Percentiles rank a stretch among this genome's conserved stretches.
Conservation (phyloP, 2,888 invertebrate genomes). For the Aplocera efformata region DNA sequence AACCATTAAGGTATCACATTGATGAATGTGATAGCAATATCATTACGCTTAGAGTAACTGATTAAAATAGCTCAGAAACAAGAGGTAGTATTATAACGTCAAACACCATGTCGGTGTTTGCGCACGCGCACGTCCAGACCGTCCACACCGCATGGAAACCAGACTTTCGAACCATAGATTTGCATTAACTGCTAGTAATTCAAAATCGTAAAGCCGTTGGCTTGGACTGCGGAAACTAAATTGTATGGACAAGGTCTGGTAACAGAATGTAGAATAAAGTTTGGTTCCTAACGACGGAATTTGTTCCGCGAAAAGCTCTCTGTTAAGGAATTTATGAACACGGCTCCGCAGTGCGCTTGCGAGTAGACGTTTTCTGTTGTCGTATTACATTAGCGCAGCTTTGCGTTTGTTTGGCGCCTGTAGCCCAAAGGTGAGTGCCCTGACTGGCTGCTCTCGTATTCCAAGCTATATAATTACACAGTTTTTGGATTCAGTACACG, state of each 20-base stretch:
- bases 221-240: conserved; percentile 23
- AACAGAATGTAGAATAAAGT: neutral
- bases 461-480: neutral
- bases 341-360: conserved; percentile 33
- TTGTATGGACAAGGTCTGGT: neutral
- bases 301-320: conserved; percentile 16
- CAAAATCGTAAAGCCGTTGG: conserved; percentile 51
- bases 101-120: conserved; percentile 29
- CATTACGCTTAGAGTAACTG: conserved; percentile 47
- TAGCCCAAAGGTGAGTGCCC: conserved; percentile 58
- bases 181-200: conserved; percentile 69
- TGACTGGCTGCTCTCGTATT: conserved; percentile 2
- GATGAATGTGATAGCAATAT: conserved; percentile 48
- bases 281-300: neutral
- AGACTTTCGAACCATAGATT: conserved; percentile 59
- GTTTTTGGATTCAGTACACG: neutral
- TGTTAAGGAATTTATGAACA: conserved; percentile 11
- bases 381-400: conserved; percentile 57
- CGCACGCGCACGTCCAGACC: conserved; percentile 31
- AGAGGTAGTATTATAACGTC: conserved; percentile 44
- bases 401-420: conserved; percentile 49
- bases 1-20: conserved; percentile 26
- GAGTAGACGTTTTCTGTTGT: conserved; percentile 57
- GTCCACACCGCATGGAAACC: conserved; percentile 40
- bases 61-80: conserved; percentile 49